Percentiles rank a stretch among this genome's conserved stretches.
phyloP scores from a whole-genome alignment of 2,888 invertebrate genomes.

The Eulithis testata region DNA sequence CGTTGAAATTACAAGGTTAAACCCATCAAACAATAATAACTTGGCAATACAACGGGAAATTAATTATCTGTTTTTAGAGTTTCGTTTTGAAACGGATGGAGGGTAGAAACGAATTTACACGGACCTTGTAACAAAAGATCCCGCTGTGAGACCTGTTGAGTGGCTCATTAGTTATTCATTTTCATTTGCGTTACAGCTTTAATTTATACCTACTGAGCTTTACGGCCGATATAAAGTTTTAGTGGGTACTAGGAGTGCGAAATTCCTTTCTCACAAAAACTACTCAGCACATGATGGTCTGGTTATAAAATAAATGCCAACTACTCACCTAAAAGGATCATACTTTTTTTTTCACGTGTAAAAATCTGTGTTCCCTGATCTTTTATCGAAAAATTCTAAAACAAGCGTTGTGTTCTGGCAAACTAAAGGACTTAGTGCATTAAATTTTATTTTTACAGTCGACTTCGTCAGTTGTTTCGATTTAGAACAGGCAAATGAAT shows the following conservation, averaged over 20 bases:
- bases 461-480: too few relatives aligned
- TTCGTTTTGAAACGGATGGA: constrained; percentile 38
- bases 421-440: too few relatives aligned
- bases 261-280: constrained; percentile 41
- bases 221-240: constrained; percentile 60
- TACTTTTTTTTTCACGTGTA: background rate
- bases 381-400: too few relatives aligned
- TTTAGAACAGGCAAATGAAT: too few relatives aligned
- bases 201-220: constrained; percentile 58
- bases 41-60: constrained; percentile 31
- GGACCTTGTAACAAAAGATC: constrained; percentile 64
- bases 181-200: constrained; percentile 67
- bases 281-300: constrained; percentile 44
- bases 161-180: constrained; percentile 76
- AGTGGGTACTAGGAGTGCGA: constrained; percentile 31
- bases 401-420: too few relatives aligned
- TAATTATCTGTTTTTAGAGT: constrained; percentile 51
- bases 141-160: constrained; percentile 69
- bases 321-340: background rate
- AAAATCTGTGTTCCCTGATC: background rate
- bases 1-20: constrained; percentile 22
- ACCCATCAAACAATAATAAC: constrained; percentile 27
- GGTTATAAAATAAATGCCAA: constrained; percentile 1
- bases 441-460: too few relatives aligned
- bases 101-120: constrained; percentile 56